Percentiles rank a stretch among this genome's conserved stretches.
These are phyloP conservation scores for Melieria crassipennis DNA, from an alignment of 2,888 invertebrate genomes.

Conservation along the genomic window DNA sequence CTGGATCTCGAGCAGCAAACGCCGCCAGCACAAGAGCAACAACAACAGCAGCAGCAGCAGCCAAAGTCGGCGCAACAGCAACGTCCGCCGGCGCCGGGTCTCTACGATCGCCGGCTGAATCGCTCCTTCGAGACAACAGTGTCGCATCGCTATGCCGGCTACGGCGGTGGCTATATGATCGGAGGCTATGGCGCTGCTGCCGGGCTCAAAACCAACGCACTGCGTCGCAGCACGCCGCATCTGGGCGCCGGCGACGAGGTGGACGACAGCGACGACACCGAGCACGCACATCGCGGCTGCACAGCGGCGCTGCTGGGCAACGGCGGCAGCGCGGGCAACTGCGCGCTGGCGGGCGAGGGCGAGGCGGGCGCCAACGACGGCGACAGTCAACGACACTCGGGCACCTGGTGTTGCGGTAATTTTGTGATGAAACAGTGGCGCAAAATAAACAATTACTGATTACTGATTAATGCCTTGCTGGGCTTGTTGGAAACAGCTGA, in stretches of 20 bases:
- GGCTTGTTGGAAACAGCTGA: conserved; percentile 35
- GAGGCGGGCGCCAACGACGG: conserved; percentile 29
- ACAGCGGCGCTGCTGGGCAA: conserved; percentile 42
- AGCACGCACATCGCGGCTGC: conserved; percentile 41
- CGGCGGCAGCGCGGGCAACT: conserved; percentile 34
- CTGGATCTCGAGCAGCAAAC: conserved; percentile 47
- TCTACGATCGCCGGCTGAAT: conserved; percentile 65
- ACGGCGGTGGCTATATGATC: conserved; percentile 56
- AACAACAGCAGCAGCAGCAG: conserved; percentile 26
- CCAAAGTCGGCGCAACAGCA: conserved; percentile 36
- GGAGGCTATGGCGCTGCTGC: conserved; percentile 49
- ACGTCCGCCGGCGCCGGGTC: conserved; percentile 54
- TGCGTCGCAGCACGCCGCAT: conserved; percentile 64
- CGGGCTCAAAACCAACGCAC: conserved; percentile 55
- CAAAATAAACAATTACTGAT: conserved; percentile 78
- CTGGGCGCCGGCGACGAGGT: conserved; percentile 48
- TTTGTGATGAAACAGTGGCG: conserved; percentile 80
- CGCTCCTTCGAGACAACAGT: conserved; percentile 64
- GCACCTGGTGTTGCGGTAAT: conserved; percentile 80
- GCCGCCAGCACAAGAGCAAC: conserved; percentile 14
- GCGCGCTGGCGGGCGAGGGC: conserved; percentile 15
- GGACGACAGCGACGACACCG: conserved; percentile 38
- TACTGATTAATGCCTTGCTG: conserved; percentile 34
- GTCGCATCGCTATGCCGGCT: conserved; percentile 58
- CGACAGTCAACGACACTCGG: conserved; percentile 61